phyloP scores from a whole-genome alignment of 2,113 vertebrate genomes.

The Morone saxatilis region DNA sequence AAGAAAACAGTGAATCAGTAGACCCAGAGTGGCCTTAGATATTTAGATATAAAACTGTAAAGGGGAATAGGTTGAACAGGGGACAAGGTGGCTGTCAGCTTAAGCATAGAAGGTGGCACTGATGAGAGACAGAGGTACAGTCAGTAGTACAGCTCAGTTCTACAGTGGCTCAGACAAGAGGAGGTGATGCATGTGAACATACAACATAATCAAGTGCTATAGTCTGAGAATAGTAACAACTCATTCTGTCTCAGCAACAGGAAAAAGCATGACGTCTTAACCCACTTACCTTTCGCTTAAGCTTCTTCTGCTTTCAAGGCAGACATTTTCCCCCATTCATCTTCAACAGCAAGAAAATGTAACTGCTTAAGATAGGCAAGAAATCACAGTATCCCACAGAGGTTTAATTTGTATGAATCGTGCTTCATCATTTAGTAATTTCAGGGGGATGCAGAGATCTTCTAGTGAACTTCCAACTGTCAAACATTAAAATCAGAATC shows the following conservation, averaged over 20 bases:
- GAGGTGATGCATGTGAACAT: constrained; percentile 2
- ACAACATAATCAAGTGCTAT: constrained; percentile 33
- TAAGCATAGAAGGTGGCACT: not conserved
- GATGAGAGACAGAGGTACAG: constrained; percentile 44
- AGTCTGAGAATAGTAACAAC: constrained; percentile 11
- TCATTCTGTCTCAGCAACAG: constrained; percentile 23
- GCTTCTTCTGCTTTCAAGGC: constrained; percentile 44
- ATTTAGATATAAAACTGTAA: constrained; percentile 14
- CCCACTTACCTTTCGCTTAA: constrained; percentile 10
- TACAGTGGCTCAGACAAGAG: constrained; percentile 14
- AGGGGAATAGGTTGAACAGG: not conserved
- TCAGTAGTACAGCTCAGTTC: constrained; percentile 7
- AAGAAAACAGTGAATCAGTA: constrained; percentile 23
- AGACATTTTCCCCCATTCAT: constrained; percentile 29
- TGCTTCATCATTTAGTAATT: not conserved
- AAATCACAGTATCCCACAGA: not conserved
- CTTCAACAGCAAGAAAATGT: constrained; percentile 28
- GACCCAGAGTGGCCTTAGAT: constrained; percentile 2
- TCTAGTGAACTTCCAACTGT: not conserved
- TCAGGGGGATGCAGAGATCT: not conserved
- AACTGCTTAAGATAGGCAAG: constrained; percentile 4
- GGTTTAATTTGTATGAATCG: constrained; percentile 4
- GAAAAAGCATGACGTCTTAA: constrained; percentile 18
- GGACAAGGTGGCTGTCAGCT: constrained; percentile 24
- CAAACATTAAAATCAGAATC: not conserved